These are phyloP conservation scores for Rattus rattus DNA, from an alignment of 2,113 vertebrate genomes.

Conservation along the genomic window DNA sequence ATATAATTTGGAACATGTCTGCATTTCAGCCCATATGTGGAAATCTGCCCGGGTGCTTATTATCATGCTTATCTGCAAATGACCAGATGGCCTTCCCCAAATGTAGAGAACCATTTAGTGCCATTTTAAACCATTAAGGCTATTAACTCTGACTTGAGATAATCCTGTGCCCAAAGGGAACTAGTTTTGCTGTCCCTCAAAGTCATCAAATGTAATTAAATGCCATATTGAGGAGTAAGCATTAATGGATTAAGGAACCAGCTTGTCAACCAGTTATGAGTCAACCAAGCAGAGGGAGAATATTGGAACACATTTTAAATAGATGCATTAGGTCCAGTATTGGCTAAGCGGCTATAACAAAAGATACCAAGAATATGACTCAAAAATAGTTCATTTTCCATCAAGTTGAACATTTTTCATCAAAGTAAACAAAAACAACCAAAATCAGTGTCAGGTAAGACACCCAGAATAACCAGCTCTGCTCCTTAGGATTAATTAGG, in stretches of 20 bases:
- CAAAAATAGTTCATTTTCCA: neutral
- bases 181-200: slow-evolving; percentile 77
- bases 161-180: slow-evolving; percentile 80
- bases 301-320: neutral
- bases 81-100: slow-evolving; percentile 81
- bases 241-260: slow-evolving; percentile 73
- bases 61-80: slow-evolving; percentile 82
- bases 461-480: neutral
- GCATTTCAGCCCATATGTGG: slow-evolving; percentile 74
- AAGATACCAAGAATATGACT: slow-evolving; percentile 30
- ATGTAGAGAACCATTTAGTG: slow-evolving; percentile 78
- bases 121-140: slow-evolving; percentile 82
- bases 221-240: slow-evolving; percentile 73
- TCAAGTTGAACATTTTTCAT: neutral
- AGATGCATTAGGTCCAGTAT: neutral
- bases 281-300: slow-evolving; percentile 49
- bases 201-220: slow-evolving; percentile 82
- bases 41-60: slow-evolving; percentile 76
- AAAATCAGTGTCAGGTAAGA: neutral
- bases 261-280: slow-evolving; percentile 51
- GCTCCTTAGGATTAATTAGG: neutral
- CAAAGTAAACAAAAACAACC: neutral
- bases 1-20: slow-evolving; percentile 76
- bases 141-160: slow-evolving; percentile 81
- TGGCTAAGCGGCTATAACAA: slow-evolving; percentile 66